A percentile compares a stretch with the other conserved stretches of the same genome.
phyloP scores from a whole-genome alignment of 2,797 vertebrate species.

The Melanogrammus aeglefinus region DNA sequence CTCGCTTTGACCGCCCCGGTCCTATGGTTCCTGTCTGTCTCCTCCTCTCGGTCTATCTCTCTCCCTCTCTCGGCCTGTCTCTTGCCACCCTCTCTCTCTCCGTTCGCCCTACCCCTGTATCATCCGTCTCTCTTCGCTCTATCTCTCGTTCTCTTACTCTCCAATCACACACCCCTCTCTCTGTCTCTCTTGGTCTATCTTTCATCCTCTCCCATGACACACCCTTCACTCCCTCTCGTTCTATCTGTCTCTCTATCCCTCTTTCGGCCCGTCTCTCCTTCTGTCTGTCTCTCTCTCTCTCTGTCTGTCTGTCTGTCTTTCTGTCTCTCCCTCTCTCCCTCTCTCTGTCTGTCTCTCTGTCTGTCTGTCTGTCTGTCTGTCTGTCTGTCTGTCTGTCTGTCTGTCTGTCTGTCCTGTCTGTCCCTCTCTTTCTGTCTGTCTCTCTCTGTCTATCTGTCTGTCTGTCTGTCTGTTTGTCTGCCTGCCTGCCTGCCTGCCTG shows the following conservation, averaged over 20 bases:
- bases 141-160: neutral
- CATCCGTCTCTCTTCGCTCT: too few species aligned
- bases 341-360: too few species aligned
- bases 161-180: neutral
- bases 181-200: conserved; percentile 13
- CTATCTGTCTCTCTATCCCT: too few species aligned
- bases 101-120: neutral
- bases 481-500: too few species aligned
- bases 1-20: conserved; percentile 55
- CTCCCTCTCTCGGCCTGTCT: conserved; percentile 3
- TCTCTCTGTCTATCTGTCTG: too few species aligned
- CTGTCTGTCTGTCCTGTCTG: too few species aligned
- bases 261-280: conserved; percentile 16
- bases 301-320: too few species aligned
- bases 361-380: too few species aligned
- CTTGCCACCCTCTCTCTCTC: neutral
- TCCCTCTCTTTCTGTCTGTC: too few species aligned
- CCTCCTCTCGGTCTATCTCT: conserved; percentile 28
- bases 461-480: too few species aligned
- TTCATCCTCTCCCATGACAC: too few species aligned
- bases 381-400: too few species aligned
- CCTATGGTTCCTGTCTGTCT: conserved; percentile 36
- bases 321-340: neutral
- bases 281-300: conserved; percentile 25
- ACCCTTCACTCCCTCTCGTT: neutral